These are phyloP conservation scores for Amphilophus citrinellus DNA, from an alignment of 2,113 vertebrate genomes.

Conservation along the genomic window DNA sequence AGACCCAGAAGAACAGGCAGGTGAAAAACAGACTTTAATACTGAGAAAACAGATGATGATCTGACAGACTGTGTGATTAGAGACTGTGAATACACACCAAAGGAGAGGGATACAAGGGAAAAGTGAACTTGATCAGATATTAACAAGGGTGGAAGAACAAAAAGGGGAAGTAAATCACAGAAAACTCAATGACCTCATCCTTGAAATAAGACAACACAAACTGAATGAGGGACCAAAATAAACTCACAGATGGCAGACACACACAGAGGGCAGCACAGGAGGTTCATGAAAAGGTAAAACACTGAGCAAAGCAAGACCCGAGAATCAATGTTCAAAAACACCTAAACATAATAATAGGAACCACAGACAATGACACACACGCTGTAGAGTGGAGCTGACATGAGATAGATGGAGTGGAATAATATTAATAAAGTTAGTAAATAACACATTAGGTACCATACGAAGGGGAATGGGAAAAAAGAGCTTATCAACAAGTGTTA, in stretches of 20 bases:
- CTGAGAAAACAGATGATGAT: background rate
- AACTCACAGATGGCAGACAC: too few relatives aligned
- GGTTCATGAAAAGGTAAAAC: too few relatives aligned
- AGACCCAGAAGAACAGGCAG: background rate
- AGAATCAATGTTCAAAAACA: background rate
- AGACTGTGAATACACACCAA: background rate
- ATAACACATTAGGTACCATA: background rate
- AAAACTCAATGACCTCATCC: background rate
- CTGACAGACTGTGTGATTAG: background rate
- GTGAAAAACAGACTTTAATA: background rate
- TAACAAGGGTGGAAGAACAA: background rate
- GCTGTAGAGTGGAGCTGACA: background rate
- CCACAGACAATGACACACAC: rapidly evolving
- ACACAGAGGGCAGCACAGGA: too few relatives aligned
- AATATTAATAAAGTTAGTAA: background rate
- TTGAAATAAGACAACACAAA: background rate
- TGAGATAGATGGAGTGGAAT: background rate
- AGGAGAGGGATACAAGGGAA: background rate
- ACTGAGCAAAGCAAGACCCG: too few relatives aligned
- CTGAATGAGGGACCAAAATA: too few relatives aligned
- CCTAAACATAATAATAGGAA: background rate
- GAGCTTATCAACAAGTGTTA: background rate
- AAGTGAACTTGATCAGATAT: background rate
- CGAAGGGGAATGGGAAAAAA: background rate
- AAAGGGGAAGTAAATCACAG: background rate